Base-by-base conservation (phyloP, 2,888 invertebrate genomes). In the Drosophila monieri region DNA sequence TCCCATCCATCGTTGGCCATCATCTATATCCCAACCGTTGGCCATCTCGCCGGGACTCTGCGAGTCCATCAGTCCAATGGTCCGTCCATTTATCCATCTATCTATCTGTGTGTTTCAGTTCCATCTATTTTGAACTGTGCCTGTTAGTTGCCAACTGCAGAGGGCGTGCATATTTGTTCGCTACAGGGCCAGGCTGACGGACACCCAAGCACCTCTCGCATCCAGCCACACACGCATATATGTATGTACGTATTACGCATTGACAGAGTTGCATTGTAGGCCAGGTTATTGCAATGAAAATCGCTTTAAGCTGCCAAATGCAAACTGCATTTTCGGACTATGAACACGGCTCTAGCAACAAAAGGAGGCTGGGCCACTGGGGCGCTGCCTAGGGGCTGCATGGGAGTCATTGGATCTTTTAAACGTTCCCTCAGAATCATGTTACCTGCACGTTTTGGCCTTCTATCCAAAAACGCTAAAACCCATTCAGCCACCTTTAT, bases 221-320 rank as follows among this genome's bases (percentile, higher is more conserved):
- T 47, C 41, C 14, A 59, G 25, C 14, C 37, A 14, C 37, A 55
- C 46, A 64, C 25, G 30, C 23, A 70, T 30, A 30, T 35, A 23
- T 23, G 21, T 5, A 23, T 23, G 5, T 4, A 5, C 21, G 21
- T 23, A 23, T 23, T 23, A 60, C 49, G 53, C 69, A 55, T 39
- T n/a, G 51, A 71, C 54, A 59, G 60, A 67, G 84, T 53, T 75
- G 73, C 75, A 80, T 71, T 77, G 77, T 55, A 44, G 70, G 76
- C 68, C 62, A 69, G 86, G 86, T 79, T 80, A 80, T 83, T 85
- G 73, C 87, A 80, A 86, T 81, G 80, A 86, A 81, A 81, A 81
- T 84, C 87, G 80, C 87, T 86, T 81, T 81, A 81, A 81, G 87
- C 80, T 66, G 68, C 65, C 65, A 84, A 80, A 85, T 79, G 69